Conservation (phyloP, 2,797 vertebrate species). For the Urosaurus nigricauda region DNA sequence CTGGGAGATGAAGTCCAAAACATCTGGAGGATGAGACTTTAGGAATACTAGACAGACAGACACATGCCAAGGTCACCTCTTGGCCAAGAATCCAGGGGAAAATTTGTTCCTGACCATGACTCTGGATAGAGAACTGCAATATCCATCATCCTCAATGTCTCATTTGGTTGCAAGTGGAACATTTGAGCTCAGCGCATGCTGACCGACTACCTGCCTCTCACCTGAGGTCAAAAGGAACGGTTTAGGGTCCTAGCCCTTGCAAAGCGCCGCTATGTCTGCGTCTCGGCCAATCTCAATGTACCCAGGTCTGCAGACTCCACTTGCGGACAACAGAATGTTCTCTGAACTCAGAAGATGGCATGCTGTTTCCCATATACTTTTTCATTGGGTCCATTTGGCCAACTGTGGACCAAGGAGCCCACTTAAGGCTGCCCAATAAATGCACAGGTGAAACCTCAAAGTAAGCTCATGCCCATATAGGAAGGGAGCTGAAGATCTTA, state of each 20-base stretch:
- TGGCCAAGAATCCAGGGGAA: no score
- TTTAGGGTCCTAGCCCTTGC: no score
- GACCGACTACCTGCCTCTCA: background rate
- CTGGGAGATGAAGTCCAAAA: no score
- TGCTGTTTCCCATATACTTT: background rate
- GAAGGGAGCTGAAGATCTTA: background rate
- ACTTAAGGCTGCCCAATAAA: background rate
- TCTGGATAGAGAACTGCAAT: background rate
- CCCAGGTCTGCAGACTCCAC: background rate
- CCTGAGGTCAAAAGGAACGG: background rate
- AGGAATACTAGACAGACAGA: no score
- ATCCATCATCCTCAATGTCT: background rate
- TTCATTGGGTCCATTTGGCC: rapidly evolving
- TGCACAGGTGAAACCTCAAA: background rate
- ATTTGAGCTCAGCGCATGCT: background rate
- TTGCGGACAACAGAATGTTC: background rate
- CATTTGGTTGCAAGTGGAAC: background rate
- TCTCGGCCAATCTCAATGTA: background rate
- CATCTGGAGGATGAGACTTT: no score
- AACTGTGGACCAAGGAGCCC: rapidly evolving
- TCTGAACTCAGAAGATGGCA: background rate
- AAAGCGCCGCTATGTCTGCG: no score
- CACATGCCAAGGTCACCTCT: no score
- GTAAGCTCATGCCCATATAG: background rate
- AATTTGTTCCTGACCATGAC: background rate